Evolutionary conservation across 2,888 invertebrate genomes (phyloP).

Genomic region (Catocala nupta): DNA sequence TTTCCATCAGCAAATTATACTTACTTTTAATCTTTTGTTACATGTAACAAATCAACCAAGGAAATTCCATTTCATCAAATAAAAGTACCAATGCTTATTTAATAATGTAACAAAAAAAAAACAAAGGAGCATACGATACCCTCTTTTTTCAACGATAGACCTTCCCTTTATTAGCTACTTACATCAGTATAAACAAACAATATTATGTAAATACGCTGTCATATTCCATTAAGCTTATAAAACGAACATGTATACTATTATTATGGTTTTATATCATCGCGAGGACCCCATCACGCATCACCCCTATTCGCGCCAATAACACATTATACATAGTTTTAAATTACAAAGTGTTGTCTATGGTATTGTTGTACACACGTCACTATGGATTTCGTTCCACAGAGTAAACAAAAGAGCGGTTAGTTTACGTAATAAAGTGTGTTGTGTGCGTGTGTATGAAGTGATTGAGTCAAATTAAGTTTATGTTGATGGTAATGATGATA

Average conservation of each 20-base stretch:
- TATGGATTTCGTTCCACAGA: conserved; percentile 12
- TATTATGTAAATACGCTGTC: conserved; percentile 6
- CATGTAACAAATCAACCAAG: no score
- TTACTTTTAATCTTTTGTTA: no score
- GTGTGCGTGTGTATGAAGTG: conserved; percentile 8
- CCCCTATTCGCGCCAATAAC: conserved; percentile 11
- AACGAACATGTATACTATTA: conserved; percentile 5
- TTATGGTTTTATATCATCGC: not conserved
- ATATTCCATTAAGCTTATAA: conserved; percentile 10
- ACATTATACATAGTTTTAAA: conserved; percentile 13
- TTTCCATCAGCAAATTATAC: no score
- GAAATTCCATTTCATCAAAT: no score
- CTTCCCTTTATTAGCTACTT: no score
- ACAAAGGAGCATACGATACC: no score
- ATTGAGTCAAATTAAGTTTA: conserved; percentile 17
- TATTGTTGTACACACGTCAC: conserved; percentile 3
- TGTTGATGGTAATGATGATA: conserved; percentile 7
- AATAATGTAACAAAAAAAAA: no score
- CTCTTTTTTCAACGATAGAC: no score
- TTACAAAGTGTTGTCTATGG: conserved; percentile 16
- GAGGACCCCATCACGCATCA: conserved; percentile 8
- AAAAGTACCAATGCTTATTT: no score
- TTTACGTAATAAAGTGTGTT: not conserved
- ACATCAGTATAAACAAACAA: not conserved
- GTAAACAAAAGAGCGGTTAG: conserved; percentile 17